Conservation (phyloP, 2,113 vertebrate species). For the Chionodraco myersi region DNA sequence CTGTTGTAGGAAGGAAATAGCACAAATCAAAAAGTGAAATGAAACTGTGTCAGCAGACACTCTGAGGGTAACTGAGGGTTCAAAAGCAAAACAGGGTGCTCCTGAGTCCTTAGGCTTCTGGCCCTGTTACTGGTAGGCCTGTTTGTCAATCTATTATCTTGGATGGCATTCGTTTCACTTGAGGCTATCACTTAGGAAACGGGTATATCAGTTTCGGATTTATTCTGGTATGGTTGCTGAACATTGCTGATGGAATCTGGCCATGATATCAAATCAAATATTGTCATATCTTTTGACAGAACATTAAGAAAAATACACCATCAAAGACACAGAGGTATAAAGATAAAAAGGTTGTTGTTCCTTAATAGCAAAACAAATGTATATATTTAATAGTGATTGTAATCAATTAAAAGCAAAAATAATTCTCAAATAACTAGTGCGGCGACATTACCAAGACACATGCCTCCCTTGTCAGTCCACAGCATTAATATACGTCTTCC, state of each 20-base stretch:
- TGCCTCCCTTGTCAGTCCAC: conserved; percentile 3
- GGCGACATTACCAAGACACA: neutral
- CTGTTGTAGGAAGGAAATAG: no score
- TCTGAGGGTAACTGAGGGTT: no score
- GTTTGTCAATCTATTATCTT: conserved; percentile 1
- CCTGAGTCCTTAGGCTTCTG: no score
- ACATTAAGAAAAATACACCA: neutral
- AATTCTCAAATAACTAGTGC: neutral
- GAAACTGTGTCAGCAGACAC: no score
- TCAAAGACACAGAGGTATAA: neutral
- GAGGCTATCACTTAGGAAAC: neutral
- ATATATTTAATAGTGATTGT: no score
- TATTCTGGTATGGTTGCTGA: neutral
- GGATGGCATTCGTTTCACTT: neutral
- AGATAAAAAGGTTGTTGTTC: neutral
- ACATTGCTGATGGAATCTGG: neutral
- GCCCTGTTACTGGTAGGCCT: neutral
- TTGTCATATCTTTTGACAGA: neutral
- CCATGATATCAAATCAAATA: neutral
- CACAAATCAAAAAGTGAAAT: no score
- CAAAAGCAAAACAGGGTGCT: no score
- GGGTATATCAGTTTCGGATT: neutral
- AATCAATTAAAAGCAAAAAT: neutral
- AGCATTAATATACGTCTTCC: neutral
- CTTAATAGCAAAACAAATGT: neutral